Percentiles rank a stretch among this genome's conserved stretches.
phyloP scores from a whole-genome alignment of 2,113 vertebrate genomes.

The Lipotes vexillifer region DNA sequence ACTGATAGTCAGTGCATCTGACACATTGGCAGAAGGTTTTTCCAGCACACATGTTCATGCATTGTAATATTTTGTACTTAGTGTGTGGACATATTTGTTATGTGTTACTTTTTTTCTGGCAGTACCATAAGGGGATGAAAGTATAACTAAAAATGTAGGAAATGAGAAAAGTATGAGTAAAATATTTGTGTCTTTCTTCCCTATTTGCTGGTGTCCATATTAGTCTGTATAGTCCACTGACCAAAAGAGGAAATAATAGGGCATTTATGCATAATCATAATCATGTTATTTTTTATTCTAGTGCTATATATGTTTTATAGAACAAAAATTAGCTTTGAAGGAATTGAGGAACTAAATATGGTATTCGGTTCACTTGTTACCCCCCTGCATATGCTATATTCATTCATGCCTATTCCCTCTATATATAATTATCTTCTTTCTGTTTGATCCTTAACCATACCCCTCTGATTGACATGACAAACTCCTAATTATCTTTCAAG shows the following conservation, averaged over 20 bases:
- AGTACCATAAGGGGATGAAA: slow-evolving; percentile 46
- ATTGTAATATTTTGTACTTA: slow-evolving; percentile 67
- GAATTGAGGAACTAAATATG: not conserved
- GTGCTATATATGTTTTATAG: not conserved
- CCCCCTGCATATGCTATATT: not conserved
- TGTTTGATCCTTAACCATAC: not conserved
- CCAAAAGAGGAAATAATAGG: not conserved
- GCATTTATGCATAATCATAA: not conserved
- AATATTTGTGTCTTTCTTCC: slow-evolving; percentile 3
- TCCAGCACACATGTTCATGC: slow-evolving; percentile 66
- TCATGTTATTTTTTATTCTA: not conserved
- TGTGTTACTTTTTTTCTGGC: slow-evolving; percentile 53
- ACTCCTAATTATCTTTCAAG: not conserved
- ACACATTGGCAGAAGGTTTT: slow-evolving; percentile 54
- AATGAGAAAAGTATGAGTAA: slow-evolving; percentile 29
- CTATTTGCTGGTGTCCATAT: not conserved
- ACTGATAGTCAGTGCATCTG: slow-evolving; percentile 57
- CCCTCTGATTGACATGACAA: not conserved
- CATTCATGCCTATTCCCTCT: not conserved
- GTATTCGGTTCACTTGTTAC: not conserved
- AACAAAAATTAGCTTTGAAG: not conserved
- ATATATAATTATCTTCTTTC: not conserved
- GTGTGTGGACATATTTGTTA: slow-evolving; percentile 69
- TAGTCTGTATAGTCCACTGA: not conserved
- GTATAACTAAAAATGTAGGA: slow-evolving; percentile 52